Evolutionary conservation across 2,113 vertebrate species (phyloP).

Genomic region (Gila orcuttii): DNA sequence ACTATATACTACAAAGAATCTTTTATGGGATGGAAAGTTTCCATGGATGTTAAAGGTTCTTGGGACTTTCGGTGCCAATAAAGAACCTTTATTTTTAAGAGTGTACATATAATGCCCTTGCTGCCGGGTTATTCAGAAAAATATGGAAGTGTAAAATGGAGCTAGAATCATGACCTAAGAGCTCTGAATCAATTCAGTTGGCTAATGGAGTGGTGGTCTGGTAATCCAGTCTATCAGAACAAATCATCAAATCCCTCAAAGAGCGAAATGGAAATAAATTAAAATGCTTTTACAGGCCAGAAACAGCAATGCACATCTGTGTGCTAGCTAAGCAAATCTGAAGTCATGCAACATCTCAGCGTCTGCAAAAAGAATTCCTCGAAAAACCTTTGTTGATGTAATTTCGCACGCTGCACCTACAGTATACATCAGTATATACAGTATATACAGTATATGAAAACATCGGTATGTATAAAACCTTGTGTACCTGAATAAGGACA

Average conservation of each 20-base stretch:
- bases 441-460: conserved; percentile 27
- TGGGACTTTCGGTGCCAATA: too few relatives aligned
- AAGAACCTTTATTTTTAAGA: too few relatives aligned
- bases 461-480: conserved; percentile 9
- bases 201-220: not conserved
- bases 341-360: not conserved
- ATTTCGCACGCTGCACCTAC: not conserved
- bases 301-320: not conserved
- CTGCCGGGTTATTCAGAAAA: not conserved
- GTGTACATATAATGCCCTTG: not conserved
- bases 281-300: not conserved
- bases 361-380: conserved; percentile 17
- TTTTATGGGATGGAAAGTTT: too few relatives aligned
- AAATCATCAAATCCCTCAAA: not conserved
- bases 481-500: conserved; percentile 22
- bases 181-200: conserved; percentile 39
- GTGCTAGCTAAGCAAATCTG: not conserved
- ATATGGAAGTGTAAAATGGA: conserved; percentile 64
- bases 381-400: conserved; percentile 15
- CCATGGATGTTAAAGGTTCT: too few relatives aligned
- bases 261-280: not conserved
- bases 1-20: too few relatives aligned
- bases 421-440: conserved; percentile 6
- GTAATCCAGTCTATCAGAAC: conserved; percentile 26
- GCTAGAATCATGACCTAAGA: conserved; percentile 67